These are phyloP conservation scores for Petrocephalus sullivani DNA, from an alignment of 2,797 vertebrate genomes.

Conservation along the genomic window DNA sequence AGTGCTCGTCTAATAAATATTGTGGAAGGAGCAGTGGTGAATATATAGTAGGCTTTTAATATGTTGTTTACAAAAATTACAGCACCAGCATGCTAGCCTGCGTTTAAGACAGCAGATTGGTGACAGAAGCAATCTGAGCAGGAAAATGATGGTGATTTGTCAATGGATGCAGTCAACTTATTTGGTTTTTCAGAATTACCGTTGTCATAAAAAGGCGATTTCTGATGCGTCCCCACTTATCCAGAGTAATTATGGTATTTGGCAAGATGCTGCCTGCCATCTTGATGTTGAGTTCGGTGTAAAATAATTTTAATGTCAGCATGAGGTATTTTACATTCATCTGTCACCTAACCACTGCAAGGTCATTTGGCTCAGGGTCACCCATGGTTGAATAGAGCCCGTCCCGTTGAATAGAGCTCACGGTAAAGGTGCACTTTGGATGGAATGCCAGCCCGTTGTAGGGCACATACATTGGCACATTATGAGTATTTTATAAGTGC, in stretches of 20 bases:
- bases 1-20: not conserved
- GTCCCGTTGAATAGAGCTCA: not conserved
- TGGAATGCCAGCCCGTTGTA: not conserved
- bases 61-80: not conserved
- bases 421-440: not conserved
- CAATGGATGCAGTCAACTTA: not conserved
- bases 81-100: not conserved
- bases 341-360: not conserved
- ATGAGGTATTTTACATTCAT: not conserved
- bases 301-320: not conserved
- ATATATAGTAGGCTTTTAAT: not conserved
- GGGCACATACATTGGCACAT: not conserved
- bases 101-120: not conserved
- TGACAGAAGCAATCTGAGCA: not conserved
- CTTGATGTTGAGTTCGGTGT: not conserved
- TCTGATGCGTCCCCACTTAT: not conserved
- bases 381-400: not conserved
- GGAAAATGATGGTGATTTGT: constrained; percentile 1
- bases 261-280: not conserved
- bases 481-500: not conserved
- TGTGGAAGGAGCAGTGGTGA: not conserved
- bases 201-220: not conserved
- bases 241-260: not conserved
- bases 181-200: not conserved
- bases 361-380: not conserved